Base-by-base conservation (phyloP, 2,888 invertebrate genomes). In the Malacosoma neustria region DNA sequence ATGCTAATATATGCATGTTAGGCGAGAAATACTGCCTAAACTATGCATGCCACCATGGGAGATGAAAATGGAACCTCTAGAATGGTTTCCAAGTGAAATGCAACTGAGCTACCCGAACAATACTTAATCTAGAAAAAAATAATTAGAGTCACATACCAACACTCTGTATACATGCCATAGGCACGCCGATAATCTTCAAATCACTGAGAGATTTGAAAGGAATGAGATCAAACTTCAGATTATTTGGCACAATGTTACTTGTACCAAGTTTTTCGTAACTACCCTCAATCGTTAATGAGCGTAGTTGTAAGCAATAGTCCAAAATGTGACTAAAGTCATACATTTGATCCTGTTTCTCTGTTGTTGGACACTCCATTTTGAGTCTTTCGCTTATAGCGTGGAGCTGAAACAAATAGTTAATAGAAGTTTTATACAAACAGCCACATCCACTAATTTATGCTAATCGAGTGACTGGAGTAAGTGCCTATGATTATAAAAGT, bases 291-390 rank as follows among this genome's bases (percentile, higher is more conserved):
- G 87, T 87, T 7, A 96, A 71, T 13, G 88, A 87, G 12, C 89
- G 89, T 14, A 97, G 76, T 61, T 94, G 92, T 0, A 91, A 91
- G 67, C 93, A 93, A 61, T 96, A 94, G 72, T 98, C 98, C 37
- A 98, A 71, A 1, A 97, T 91, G 59, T 97, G 96, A 45, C 96
- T 95, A 54, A 98, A 93, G 75, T 98, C 97, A 56, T 91, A 93
- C 70, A 91, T 90, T 51, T 91, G 92, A 54, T 95, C 94, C 13
- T 89, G 88, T 43, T 92, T 91, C 60, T 95, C 95, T 40, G 90
- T 87, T 1, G 91, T 87, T 0, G 97, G 95, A 64, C 96, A 94
- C 0, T 96, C 94, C 54, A 95, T 90, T 69, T 93, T 93, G 35
- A 97, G 87, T 46, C 97, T 89, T 69, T 95, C 92, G 61, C 94